These are phyloP conservation scores for Corythaixoides concolor DNA, from an alignment of 2,113 vertebrate species.

Conservation along the genomic window DNA sequence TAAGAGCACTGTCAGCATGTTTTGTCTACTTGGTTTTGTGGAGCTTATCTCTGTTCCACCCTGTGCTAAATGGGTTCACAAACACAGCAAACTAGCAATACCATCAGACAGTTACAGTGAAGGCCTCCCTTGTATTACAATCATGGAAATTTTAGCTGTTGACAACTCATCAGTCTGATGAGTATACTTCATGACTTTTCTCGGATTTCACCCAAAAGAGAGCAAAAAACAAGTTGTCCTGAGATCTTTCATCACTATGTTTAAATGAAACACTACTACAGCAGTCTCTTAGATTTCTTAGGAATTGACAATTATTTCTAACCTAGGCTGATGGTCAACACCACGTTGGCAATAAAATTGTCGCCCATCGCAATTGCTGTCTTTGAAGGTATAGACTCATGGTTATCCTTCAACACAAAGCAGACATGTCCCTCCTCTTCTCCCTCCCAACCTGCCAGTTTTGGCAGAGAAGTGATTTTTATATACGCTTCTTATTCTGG, in stretches of 20 bases:
- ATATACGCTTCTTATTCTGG: neutral
- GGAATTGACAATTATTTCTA: neutral
- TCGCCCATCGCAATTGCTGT: neutral
- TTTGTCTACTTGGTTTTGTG: neutral
- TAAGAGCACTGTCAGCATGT: neutral
- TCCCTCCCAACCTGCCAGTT: neutral
- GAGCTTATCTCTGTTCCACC: neutral
- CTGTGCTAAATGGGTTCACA: neutral
- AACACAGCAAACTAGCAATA: neutral
- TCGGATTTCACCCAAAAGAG: neutral
- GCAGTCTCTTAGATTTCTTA: neutral
- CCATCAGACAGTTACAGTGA: neutral
- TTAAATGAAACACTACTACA: neutral
- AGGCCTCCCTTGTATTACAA: neutral
- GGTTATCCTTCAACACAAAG: neutral
- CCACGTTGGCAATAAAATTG: fast-evolving
- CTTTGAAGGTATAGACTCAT: neutral
- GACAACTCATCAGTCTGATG: neutral
- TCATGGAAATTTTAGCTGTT: neutral
- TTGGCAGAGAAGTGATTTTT: neutral
- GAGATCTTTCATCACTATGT: neutral
- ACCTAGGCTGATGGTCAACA: neutral
- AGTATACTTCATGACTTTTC: neutral
- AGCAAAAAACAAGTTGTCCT: neutral
- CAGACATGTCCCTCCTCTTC: neutral